Evolutionary conservation across 2,797 vertebrate species (phyloP).

Genomic region (Halcyon badia): DNA sequence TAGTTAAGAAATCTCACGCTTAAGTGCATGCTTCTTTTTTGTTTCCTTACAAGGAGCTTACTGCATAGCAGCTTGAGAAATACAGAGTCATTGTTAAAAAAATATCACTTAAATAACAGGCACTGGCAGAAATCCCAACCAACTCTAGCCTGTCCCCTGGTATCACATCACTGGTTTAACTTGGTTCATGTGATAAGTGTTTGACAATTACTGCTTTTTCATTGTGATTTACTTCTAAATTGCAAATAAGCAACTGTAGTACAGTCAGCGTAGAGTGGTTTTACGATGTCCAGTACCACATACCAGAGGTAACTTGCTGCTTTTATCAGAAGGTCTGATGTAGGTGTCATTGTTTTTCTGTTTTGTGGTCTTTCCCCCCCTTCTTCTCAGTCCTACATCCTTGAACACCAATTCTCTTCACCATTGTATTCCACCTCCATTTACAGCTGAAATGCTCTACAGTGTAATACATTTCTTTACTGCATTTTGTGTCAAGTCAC

Average conservation of each 20-base stretch:
- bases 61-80: slow-evolving; percentile 3
- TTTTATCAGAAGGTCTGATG: neutral
- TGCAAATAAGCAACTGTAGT: neutral
- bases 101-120: neutral
- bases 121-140: slow-evolving; percentile 8
- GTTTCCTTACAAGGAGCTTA: slow-evolving; percentile 50
- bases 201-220: neutral
- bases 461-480: neutral
- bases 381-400: neutral
- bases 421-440: neutral
- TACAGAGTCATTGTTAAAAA: neutral
- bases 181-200: neutral
- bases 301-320: neutral
- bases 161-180: neutral
- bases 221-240: neutral
- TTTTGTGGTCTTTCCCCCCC: neutral
- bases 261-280: neutral
- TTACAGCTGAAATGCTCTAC: neutral
- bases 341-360: neutral
- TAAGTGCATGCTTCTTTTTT: neutral
- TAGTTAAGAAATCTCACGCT: slow-evolving; percentile 8
- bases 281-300: neutral
- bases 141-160: neutral
- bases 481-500: neutral
- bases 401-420: neutral